phyloP scores from a whole-genome alignment of 2,113 vertebrate genomes.

The Megaptera novaeangliae region DNA sequence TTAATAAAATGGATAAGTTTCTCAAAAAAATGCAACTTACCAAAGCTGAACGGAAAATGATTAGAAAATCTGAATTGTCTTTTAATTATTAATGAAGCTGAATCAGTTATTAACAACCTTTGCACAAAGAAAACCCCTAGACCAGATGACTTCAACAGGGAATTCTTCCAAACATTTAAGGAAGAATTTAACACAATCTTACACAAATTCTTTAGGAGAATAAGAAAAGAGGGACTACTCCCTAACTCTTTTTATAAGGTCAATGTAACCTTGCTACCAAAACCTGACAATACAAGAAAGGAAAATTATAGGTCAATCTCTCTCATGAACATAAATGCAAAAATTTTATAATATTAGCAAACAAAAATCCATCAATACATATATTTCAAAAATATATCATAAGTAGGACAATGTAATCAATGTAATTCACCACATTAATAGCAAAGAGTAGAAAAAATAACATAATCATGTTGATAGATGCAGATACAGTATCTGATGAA shows the following conservation, averaged over 20 bases:
- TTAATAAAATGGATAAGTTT: background rate
- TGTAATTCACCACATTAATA: background rate
- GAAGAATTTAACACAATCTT: background rate
- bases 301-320: background rate
- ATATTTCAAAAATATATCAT: background rate
- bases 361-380: background rate
- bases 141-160: background rate
- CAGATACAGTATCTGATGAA: background rate
- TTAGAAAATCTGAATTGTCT: background rate
- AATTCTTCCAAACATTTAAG: background rate
- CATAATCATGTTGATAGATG: background rate
- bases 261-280: background rate
- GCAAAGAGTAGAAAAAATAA: constrained; percentile 18
- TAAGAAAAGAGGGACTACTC: background rate
- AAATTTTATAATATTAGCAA: constrained; percentile 9
- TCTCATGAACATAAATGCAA: background rate
- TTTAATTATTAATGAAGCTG: background rate
- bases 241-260: no score
- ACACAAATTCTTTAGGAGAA: background rate
- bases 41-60: background rate
- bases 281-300: background rate
- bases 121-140: background rate
- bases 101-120: background rate
- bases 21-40: background rate
- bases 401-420: background rate